Conservation (phyloP, 2,797 vertebrate genomes). For the Menidia menidia region DNA sequence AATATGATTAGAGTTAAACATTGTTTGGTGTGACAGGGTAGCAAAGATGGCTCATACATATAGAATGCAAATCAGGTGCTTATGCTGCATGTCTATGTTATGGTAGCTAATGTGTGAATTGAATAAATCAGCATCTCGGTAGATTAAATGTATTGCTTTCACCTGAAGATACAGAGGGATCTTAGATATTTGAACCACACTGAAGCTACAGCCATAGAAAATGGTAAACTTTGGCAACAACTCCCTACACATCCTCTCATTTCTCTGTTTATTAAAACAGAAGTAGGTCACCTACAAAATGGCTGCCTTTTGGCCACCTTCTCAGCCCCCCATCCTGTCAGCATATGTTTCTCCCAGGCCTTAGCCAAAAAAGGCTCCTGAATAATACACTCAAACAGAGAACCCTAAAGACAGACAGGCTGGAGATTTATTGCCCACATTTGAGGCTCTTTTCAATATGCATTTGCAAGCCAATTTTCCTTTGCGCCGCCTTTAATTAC, state of each 20-base stretch:
- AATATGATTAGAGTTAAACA: conserved; percentile 69
- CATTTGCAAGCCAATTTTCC: conserved; percentile 64
- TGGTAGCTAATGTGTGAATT: conserved; percentile 44
- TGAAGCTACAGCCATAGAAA: conserved; percentile 57
- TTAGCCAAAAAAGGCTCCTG: conserved; percentile 69
- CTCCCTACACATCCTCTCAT: conserved; percentile 30
- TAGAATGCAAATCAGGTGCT: conserved; percentile 55
- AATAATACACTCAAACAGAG: conserved; percentile 72
- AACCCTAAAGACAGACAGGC: conserved; percentile 64
- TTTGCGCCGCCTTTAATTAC: conserved; percentile 73
- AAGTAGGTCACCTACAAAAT: conserved; percentile 82
- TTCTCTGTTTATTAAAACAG: conserved; percentile 71
- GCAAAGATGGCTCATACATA: conserved; percentile 28
- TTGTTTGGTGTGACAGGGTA: conserved; percentile 39
- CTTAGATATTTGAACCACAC: conserved; percentile 51
- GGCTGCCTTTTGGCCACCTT: conserved; percentile 70
- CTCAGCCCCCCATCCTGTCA: conserved; percentile 68
- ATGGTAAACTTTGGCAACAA: conserved; percentile 59
- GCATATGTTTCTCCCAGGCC: conserved; percentile 75
- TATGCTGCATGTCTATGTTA: conserved; percentile 68
- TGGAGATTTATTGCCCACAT: conserved; percentile 67
- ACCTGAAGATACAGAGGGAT: conserved; percentile 39
- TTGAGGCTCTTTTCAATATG: conserved; percentile 60
- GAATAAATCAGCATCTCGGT: conserved; percentile 60
- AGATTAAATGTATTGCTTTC: conserved; percentile 66